A percentile compares a stretch with the other conserved stretches of the same genome.
Conservation (phyloP, 2,113 vertebrate genomes). For the Nesogale talazaci region DNA sequence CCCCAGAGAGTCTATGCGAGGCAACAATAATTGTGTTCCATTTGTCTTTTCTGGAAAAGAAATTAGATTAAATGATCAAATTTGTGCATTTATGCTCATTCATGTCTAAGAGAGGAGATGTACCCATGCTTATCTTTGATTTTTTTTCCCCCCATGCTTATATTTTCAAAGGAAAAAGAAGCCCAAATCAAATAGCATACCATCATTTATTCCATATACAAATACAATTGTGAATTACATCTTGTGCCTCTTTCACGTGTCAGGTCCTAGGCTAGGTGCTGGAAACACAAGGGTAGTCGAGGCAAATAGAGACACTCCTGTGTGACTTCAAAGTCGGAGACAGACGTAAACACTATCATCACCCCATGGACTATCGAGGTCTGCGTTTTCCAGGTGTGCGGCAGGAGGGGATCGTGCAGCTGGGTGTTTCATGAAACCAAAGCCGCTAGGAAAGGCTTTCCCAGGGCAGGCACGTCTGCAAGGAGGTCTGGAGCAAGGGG, state of each 20-base stretch:
- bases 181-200: background rate
- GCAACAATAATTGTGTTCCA: background rate
- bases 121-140: background rate
- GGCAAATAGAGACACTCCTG: background rate
- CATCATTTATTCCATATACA: constrained; percentile 41
- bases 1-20: background rate
- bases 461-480: background rate
- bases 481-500: background rate
- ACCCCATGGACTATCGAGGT: background rate
- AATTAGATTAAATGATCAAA: constrained; percentile 51
- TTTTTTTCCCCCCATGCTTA: background rate
- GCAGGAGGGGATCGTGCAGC: background rate
- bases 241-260: background rate
- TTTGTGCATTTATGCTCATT: constrained; percentile 16
- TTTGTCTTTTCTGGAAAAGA: constrained; percentile 50
- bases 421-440: background rate
- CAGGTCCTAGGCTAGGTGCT: background rate
- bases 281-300: constrained; percentile 1
- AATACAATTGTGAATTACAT: background rate
- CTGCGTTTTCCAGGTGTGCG: background rate
- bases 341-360: background rate
- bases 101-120: background rate
- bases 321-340: background rate
- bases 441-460: background rate
- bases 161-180: too few species aligned